These are phyloP conservation scores for Collichthys lucidus DNA, from an alignment of 2,113 vertebrate genomes.

Conservation along the genomic window DNA sequence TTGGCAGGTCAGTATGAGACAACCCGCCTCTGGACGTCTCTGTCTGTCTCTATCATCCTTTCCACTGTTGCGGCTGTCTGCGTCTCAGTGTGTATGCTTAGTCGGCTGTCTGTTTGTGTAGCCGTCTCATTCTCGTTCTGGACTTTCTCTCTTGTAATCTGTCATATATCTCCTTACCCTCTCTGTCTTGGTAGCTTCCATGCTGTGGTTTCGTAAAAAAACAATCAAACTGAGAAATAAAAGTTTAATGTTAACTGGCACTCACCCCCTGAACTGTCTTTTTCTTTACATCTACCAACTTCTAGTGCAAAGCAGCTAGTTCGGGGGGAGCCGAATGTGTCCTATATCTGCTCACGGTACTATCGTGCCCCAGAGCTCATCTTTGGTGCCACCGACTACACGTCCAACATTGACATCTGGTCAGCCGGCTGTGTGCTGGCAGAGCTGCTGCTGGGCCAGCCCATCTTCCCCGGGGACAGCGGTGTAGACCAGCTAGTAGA, in stretches of 20 bases:
- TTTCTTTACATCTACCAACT: not conserved
- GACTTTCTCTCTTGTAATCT: conserved; percentile 15
- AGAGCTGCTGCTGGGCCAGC: conserved; percentile 92
- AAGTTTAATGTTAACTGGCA: not conserved
- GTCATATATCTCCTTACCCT: conserved; percentile 3
- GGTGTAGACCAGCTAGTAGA: conserved; percentile 96
- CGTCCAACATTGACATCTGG: conserved; percentile 95
- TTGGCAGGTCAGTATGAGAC: conserved; percentile 88
- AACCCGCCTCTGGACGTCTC: not conserved
- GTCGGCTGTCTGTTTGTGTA: conserved; percentile 5
- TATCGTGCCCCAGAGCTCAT: conserved; percentile 95
- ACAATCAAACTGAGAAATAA: not conserved
- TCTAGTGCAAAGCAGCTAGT: conserved; percentile 93
- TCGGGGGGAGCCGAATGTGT: conserved; percentile 94
- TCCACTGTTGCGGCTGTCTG: conserved; percentile 7
- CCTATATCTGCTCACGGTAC: conserved; percentile 96
- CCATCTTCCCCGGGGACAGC: conserved; percentile 94
- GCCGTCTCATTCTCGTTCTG: conserved; percentile 2
- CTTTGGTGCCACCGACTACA: conserved; percentile 95
- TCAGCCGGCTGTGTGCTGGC: conserved; percentile 94
- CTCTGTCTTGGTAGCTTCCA: not conserved
- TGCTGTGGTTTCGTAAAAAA: conserved; percentile 23
- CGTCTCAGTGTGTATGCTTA: conserved; percentile 17
- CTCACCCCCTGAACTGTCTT: conserved; percentile 6
- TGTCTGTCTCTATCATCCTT: conserved; percentile 26